Evolutionary conservation across 2,888 invertebrate species (phyloP), one percentile per base, ranked within the genome.

Genomic region (Myathropa florea): DNA sequence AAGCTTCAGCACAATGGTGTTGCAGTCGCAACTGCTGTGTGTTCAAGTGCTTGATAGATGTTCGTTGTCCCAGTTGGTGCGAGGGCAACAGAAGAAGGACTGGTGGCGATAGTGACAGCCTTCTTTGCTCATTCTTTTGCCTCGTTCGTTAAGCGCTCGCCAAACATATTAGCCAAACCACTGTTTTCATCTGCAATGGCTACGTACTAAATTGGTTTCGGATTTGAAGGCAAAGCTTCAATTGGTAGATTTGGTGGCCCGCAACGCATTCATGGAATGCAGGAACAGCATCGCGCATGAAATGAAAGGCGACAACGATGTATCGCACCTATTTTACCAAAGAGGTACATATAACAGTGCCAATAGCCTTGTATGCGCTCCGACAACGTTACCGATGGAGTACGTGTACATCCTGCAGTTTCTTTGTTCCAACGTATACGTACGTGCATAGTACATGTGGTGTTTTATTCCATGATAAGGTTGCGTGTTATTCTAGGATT

Each of bases 11-110:
- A 64, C 71, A 28, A 63, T 78, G 61, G 23, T 21, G 26, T 63
- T 68, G 64, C 36, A 53, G 72, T 78, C 67, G 63, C 72, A 73
- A 68, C 72, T 78, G 24, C 61, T 67, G 63, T 68, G 33, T 59
- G 65, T 77, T 77, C 59, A 71, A 82, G 82, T 77, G 71, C 67
- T 78, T 83, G 72, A 78, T 83, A 83, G 65, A 64, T 81, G 81
- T 76, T 64, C 70, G 59, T 75, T 81, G 75, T 75, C 68, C 68
- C 75, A 57, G 36, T 28, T 73, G 73, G 39, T 23, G 67, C 55
- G 46, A 46, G 53, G 53, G 24, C 71, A 55, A 36, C n/a, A 21
- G 4, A 39, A 28, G 60, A 60, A 39, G 23, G 12, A 46, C 33
- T 36, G 30, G 21, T 33, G 28, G 33, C 61, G 59, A 46, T 67